A percentile compares a stretch with the other conserved stretches of the same genome.
Evolutionary conservation across 2,113 vertebrate species (phyloP).

Genomic region (Eulemur rufifrons): DNA sequence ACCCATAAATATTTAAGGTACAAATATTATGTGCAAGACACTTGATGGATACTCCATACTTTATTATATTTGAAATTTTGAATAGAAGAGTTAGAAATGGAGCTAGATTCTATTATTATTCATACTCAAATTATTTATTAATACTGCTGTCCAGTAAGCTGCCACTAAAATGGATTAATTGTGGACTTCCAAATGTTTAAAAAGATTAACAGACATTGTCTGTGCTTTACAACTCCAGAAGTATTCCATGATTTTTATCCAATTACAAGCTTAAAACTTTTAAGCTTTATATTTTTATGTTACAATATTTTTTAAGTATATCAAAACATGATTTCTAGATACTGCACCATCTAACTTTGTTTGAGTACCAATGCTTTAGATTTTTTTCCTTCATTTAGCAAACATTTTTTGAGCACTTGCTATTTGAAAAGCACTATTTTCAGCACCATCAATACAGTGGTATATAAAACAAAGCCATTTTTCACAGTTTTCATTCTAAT

Average conservation of each 20-base stretch:
- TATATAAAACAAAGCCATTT: background rate
- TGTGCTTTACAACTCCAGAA: background rate
- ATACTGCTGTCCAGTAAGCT: background rate
- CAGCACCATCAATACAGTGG: background rate
- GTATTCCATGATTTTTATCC: background rate
- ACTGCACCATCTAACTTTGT: background rate
- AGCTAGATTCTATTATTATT: background rate
- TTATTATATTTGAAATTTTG: constrained; percentile 35
- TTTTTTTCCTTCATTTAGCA: background rate
- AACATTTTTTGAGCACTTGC: background rate
- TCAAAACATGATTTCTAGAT: background rate
- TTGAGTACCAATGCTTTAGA: background rate
- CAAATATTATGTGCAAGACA: background rate
- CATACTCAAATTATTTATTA: background rate
- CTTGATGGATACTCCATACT: background rate
- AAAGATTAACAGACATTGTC: background rate
- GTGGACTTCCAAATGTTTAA: background rate
- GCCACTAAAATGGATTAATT: background rate
- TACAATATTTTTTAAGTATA: background rate
- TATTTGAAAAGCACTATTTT: background rate
- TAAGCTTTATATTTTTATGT: background rate
- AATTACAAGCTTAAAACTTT: background rate
- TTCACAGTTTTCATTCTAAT: background rate
- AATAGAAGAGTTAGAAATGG: background rate
- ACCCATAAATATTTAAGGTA: background rate